Conservation (phyloP, 2,888 invertebrate genomes). For the Seira musarum region DNA sequence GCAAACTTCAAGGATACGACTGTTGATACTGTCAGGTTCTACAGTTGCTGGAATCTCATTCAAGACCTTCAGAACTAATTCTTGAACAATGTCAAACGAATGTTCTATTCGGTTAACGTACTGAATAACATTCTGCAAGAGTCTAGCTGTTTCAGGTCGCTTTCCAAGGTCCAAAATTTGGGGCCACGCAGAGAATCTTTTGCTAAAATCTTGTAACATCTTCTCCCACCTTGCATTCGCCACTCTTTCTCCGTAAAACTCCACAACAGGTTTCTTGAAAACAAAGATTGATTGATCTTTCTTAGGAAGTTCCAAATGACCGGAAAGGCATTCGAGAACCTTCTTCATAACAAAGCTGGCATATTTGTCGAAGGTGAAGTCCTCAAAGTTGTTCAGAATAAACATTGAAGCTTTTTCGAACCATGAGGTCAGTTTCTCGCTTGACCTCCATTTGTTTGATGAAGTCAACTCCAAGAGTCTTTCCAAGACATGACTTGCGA, state of each 20-base stretch:
- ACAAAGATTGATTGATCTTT: constrained; percentile 33
- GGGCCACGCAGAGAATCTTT: constrained; percentile 81
- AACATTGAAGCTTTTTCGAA: constrained; percentile 83
- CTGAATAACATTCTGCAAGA: constrained; percentile 80
- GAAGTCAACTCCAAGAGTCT: constrained; percentile 75
- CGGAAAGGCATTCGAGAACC: constrained; percentile 80
- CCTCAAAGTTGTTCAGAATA: constrained; percentile 87
- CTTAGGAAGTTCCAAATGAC: constrained; percentile 74
- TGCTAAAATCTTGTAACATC: constrained; percentile 78
- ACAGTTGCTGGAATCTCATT: constrained; percentile 24
- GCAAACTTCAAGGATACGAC: constrained; percentile 60
- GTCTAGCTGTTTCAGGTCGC: constrained; percentile 76
- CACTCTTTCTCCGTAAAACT: constrained; percentile 73
- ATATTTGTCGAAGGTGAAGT: constrained; percentile 77
- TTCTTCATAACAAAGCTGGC: constrained; percentile 85
- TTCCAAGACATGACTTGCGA: constrained; percentile 86
- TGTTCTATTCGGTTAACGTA: constrained; percentile 74
- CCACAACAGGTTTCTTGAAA: constrained; percentile 58
- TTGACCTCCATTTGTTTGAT: constrained; percentile 70
- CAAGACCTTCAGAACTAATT: constrained; percentile 18
- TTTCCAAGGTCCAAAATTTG: constrained; percentile 83
- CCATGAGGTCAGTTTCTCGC: constrained; percentile 77
- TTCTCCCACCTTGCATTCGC: constrained; percentile 75
- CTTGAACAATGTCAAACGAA: constrained; percentile 42
- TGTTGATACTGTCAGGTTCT: neutral